Evolutionary conservation across 2,797 vertebrate genomes (phyloP).

Genomic region (Chaunax sp.): DNA sequence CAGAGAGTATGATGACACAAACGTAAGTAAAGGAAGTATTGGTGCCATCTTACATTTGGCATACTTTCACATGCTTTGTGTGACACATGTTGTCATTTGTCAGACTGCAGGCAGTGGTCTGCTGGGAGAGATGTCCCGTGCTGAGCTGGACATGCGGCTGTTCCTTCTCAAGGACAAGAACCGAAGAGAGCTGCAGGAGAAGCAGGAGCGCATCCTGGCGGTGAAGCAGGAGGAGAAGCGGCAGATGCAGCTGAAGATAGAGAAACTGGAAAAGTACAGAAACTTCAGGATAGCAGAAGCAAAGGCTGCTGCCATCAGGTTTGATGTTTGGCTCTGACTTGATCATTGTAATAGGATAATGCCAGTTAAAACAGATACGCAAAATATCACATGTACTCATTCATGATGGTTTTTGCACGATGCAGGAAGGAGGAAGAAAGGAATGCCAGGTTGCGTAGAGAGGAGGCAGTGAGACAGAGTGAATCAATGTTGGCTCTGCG

Average conservation of each 20-base stretch:
- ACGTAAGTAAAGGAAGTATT: conserved; percentile 78
- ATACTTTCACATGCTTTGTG: background rate
- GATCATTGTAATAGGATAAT: background rate
- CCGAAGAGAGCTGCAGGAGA: conserved; percentile 83
- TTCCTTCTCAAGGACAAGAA: conserved; percentile 56
- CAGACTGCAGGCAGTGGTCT: conserved; percentile 89
- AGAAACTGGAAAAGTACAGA: conserved; percentile 85
- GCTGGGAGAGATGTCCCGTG: conserved; percentile 92
- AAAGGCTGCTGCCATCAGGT: conserved; percentile 85
- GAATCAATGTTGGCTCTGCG: conserved; percentile 81
- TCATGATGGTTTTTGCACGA: conserved; percentile 20
- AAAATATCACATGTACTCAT: background rate
- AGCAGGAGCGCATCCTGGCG: conserved; percentile 84
- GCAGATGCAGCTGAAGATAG: conserved; percentile 84
- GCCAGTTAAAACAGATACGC: background rate
- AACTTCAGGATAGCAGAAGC: conserved; percentile 82
- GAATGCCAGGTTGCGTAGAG: conserved; percentile 55
- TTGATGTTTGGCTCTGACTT: conserved; percentile 19
- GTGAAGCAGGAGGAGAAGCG: conserved; percentile 86
- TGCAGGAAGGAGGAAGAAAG: conserved; percentile 85
- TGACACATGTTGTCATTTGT: background rate
- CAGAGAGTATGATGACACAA: conserved; percentile 88
- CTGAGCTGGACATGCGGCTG: conserved; percentile 89
- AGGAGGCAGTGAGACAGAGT: conserved; percentile 65
- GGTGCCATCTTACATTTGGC: background rate